Percentiles rank a stretch among this genome's conserved stretches.
These are phyloP conservation scores for Aphidius colemani DNA, from an alignment of 2,888 invertebrate genomes.

Conservation along the genomic window DNA sequence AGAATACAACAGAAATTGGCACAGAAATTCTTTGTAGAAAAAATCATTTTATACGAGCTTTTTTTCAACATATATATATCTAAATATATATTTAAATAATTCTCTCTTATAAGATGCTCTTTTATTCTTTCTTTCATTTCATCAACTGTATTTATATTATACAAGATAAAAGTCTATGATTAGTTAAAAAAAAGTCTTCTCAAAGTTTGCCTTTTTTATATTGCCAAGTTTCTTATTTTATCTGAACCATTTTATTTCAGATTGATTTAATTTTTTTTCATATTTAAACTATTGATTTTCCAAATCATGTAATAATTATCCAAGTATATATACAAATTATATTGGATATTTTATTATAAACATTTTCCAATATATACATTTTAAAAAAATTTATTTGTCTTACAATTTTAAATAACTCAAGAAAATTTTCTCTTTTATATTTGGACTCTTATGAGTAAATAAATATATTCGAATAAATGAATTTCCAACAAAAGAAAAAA, in stretches of 20 bases:
- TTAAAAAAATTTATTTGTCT: no score
- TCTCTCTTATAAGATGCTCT: constrained; percentile 49
- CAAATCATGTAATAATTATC: no score
- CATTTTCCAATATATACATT: no score
- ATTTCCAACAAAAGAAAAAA: constrained; percentile 41
- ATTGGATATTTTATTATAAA: no score
- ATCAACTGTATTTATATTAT: constrained; percentile 44
- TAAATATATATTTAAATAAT: background rate
- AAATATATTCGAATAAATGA: no score
- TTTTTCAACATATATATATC: constrained; percentile 30
- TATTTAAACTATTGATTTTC: no score
- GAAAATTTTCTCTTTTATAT: no score
- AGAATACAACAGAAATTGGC: constrained; percentile 54
- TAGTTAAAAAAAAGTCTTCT: constrained; percentile 49
- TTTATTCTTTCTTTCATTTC: constrained; percentile 15
- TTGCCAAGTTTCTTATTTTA: constrained; percentile 3
- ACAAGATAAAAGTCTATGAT: constrained; percentile 48
- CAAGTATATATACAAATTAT: no score
- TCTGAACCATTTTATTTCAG: no score
- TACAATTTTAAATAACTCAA: no score
- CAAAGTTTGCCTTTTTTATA: constrained; percentile 37
- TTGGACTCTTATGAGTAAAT: no score
- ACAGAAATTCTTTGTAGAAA: constrained; percentile 60
- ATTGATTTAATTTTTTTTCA: background rate
- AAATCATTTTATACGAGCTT: constrained; percentile 34